phyloP scores from a whole-genome alignment of 2,888 invertebrate genomes.

The Chirona hameri region DNA sequence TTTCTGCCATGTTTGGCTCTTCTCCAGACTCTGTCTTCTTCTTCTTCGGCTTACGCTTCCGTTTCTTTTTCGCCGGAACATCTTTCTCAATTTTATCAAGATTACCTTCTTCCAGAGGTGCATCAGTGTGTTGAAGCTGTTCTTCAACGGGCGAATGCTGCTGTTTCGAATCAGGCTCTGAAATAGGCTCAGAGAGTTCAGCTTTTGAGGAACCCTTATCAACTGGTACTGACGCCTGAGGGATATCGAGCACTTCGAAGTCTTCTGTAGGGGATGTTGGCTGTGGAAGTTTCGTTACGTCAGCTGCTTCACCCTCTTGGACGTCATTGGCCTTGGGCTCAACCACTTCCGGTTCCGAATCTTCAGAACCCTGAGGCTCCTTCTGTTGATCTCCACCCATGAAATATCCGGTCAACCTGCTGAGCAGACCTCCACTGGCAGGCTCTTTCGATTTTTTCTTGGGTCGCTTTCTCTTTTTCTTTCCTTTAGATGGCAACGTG shows the following conservation, averaged over 20 bases:
- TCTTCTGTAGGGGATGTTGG: background rate
- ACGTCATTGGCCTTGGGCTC: background rate
- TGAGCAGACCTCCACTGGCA: background rate
- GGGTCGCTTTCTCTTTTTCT: background rate
- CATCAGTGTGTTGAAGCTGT: background rate
- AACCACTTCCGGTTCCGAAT: background rate
- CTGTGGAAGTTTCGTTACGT: too few relatives aligned
- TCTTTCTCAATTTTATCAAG: too few relatives aligned
- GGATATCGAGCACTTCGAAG: background rate
- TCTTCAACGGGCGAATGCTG: background rate
- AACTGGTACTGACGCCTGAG: background rate
- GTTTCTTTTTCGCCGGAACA: background rate
- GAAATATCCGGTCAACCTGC: background rate
- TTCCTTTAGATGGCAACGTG: background rate
- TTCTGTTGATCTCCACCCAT: background rate
- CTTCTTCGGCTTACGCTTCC: background rate
- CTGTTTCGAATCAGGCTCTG: background rate
- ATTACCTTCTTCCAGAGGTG: too few relatives aligned
- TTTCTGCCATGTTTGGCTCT: background rate
- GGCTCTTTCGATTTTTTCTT: background rate
- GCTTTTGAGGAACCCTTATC: background rate
- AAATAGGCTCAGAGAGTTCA: background rate
- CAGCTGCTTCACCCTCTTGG: too few relatives aligned
- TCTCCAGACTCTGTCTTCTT: background rate
- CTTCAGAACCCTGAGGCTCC: background rate